Percentiles rank a stretch among this genome's conserved stretches.
Evolutionary conservation across 1,140 invertebrate genomes (phyloP).

Genomic region (Phymastichus coffea): DNA sequence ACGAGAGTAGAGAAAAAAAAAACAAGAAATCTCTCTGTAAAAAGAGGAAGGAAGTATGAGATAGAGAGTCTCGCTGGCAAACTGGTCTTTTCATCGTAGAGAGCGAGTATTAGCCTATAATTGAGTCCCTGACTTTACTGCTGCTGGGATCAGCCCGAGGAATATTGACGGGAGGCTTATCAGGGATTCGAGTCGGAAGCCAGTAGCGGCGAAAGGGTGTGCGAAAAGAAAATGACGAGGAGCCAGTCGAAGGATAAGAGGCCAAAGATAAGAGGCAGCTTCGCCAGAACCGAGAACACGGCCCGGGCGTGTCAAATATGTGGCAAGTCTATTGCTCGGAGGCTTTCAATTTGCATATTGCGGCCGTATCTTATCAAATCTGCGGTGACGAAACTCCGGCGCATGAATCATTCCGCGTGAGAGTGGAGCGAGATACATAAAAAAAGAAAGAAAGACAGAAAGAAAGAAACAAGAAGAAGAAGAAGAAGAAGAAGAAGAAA

Average conservation of each 20-base stretch:
- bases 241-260: neutral
- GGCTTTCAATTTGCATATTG: constrained; percentile 22
- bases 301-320: neutral
- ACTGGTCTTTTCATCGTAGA: constrained; percentile 8
- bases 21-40: no score
- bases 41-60: no score
- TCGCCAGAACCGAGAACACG: neutral
- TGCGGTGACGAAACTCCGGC: constrained; percentile 12
- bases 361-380: constrained; percentile 18
- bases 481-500: no score
- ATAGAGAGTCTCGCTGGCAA: no score
- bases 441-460: no score
- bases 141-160: constrained; percentile 12
- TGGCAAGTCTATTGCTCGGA: neutral
- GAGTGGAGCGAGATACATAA: neutral
- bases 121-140: constrained; percentile 18
- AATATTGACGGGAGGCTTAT: constrained; percentile 24
- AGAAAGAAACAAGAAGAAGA: no score
- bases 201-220: neutral
- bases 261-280: constrained; percentile 1
- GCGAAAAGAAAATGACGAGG: constrained; percentile 14
- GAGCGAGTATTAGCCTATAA: constrained; percentile 23
- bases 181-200: constrained; percentile 21
- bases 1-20: no score
- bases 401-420: constrained; percentile 19